Base-by-base conservation (phyloP, 2,888 invertebrate species). In the Bruchidius siliquastri region DNA sequence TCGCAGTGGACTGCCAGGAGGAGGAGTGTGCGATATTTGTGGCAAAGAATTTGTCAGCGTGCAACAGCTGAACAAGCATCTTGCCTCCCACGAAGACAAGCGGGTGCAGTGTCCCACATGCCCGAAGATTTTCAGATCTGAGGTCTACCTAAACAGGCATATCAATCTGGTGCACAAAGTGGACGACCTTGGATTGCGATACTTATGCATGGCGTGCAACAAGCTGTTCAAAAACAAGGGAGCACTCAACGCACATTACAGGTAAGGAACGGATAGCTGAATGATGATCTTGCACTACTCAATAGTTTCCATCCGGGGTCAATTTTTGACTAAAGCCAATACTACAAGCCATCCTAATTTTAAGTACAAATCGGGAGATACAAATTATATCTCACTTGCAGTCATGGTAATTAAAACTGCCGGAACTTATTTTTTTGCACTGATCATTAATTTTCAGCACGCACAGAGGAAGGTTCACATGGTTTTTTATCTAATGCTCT, bases 1-100 rank as follows among this genome's bases (percentile, higher is more conserved):
- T 18, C 72, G 30, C 21, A 72, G 70, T 66, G 71, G 72, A 68
- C 68, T 74, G 68, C 72, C 73, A 30, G 22, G 71, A 69, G 72
- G 71, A n/a, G 67, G 73, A 66, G 72, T 76, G 22, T 78, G 77
- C 66, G 76, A 76, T 49, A 66, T 73, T 20, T 78, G 77, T n/a
- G 77, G 77, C 3, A 76, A 75, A 22, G 73, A 74, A 10, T 75
- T 74, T 30, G 68, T 71, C 8, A 74, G 72, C 18, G 22, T 70
- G 10, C n/a, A 49, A 6, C 20, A 72, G 26, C 72, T 77, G 30
- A 73, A 76, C 20, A 66, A 71, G 66, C 78, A 78, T 66, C 72
- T 75, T 66, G 21, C 67, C 13, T 20, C 71, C 13, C 78, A 78
- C 68, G 76, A 71, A 69, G 74, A 77, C 20, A 69, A 67, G 8